Evolutionary conservation across 92 coral and sea anemone species (phyloP).

Genomic region (Pocillopora meandrina): DNA sequence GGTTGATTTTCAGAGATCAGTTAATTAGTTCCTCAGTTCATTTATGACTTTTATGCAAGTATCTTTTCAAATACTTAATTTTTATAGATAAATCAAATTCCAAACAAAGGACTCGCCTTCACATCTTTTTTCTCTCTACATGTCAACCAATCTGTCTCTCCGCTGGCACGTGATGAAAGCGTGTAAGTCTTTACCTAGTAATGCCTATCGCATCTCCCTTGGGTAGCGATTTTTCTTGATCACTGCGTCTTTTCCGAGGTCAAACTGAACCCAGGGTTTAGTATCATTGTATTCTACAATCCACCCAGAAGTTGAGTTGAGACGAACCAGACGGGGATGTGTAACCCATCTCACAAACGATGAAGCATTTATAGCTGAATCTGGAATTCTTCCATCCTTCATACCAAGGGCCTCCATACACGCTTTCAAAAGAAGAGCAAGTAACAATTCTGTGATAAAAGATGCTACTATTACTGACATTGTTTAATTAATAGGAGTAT

Average conservation of each 20-base stretch:
- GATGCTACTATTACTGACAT: too few relatives aligned
- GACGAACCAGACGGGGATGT: neutral
- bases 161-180: neutral
- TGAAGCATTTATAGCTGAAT: conserved; percentile 5
- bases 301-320: conserved; percentile 2
- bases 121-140: neutral
- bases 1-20: too few relatives aligned
- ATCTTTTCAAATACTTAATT: too few relatives aligned
- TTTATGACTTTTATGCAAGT: too few relatives aligned
- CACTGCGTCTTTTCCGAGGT: neutral
- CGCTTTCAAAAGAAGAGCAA: neutral
- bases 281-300: neutral
- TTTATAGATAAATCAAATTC: too few relatives aligned
- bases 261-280: neutral
- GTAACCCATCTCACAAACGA: neutral
- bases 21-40: too few relatives aligned
- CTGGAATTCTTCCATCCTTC: neutral
- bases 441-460: neutral
- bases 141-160: neutral
- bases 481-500: too few relatives aligned
- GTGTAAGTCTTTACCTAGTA: neutral
- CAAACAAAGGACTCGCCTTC: neutral
- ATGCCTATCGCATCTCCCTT: neutral
- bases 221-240: neutral
- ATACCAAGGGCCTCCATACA: neutral